Conservation (phyloP, 2,888 invertebrate species). For the Standfussiana lucernea region DNA sequence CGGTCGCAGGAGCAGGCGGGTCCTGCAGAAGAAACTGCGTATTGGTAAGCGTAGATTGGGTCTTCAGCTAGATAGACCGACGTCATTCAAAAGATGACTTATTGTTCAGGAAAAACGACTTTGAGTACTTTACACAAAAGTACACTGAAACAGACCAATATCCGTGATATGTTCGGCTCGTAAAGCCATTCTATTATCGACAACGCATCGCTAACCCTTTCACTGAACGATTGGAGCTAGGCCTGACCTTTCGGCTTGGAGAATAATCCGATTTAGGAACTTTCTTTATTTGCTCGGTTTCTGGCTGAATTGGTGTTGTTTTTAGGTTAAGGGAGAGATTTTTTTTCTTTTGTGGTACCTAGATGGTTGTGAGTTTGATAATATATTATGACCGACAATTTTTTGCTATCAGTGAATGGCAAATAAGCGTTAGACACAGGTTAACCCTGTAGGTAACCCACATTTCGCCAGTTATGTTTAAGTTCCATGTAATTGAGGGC, state of each 20-base stretch:
- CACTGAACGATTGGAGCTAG: slow-evolving; percentile 14
- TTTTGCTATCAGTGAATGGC: neutral
- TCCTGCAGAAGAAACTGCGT: neutral
- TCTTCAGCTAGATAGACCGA: neutral
- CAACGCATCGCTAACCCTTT: slow-evolving; percentile 28
- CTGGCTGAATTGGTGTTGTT: neutral
- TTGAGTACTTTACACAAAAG: slow-evolving; percentile 13
- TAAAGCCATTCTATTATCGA: slow-evolving; percentile 13
- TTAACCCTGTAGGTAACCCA: too few relatives aligned
- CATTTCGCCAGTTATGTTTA: too few relatives aligned
- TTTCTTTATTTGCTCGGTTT: slow-evolving; percentile 1
- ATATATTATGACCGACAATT: neutral
- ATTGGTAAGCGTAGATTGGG: neutral
- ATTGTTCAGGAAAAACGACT: neutral
- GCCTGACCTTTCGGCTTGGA: slow-evolving; percentile 29
- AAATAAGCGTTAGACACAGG: neutral
- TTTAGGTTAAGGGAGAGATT: neutral
- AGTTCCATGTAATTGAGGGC: too few relatives aligned
- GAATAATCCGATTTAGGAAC: slow-evolving; percentile 34
- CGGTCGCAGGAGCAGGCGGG: neutral
- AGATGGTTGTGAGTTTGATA: neutral
- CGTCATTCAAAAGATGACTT: neutral
- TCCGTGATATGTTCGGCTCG: neutral
- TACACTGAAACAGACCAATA: slow-evolving; percentile 28
- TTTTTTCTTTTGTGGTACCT: neutral